Conservation (phyloP, 2,888 invertebrate genomes). For the Ischnus inquisitorius region DNA sequence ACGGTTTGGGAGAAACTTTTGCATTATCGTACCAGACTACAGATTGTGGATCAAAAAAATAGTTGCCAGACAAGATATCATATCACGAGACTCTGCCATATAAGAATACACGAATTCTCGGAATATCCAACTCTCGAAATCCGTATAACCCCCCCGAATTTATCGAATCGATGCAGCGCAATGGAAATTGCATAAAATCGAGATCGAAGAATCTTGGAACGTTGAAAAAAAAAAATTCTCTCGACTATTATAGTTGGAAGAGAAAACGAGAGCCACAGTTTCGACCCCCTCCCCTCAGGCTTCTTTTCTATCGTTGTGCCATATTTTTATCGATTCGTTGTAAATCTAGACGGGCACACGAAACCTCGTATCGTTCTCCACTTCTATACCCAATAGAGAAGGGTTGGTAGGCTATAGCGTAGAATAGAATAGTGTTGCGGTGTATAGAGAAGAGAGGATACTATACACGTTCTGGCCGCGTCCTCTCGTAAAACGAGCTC, state of each 20-base stretch:
- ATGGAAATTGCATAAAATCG: slow-evolving; percentile 56
- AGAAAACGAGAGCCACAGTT: slow-evolving; percentile 50
- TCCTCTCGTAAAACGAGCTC: slow-evolving; percentile 68
- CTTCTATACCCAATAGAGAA: slow-evolving; percentile 43
- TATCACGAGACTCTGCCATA: neutral
- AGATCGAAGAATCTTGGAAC: slow-evolving; percentile 47
- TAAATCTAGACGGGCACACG: slow-evolving; percentile 78
- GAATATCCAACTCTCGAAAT: slow-evolving; percentile 28
- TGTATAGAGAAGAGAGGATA: slow-evolving; percentile 34
- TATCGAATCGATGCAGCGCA: slow-evolving; percentile 29
- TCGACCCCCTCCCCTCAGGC: slow-evolving; percentile 47
- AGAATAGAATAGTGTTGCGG: slow-evolving; percentile 45
- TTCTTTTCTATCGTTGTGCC: slow-evolving; percentile 71
- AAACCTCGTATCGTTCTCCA: slow-evolving; percentile 44
- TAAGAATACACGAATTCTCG: neutral
- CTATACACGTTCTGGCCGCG: slow-evolving; percentile 47
- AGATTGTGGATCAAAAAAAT: neutral
- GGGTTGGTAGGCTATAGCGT: slow-evolving; percentile 15
- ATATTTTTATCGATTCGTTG: slow-evolving; percentile 83
- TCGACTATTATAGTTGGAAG: slow-evolving; percentile 25
- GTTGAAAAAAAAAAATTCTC: slow-evolving; percentile 38
- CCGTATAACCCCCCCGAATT: slow-evolving; percentile 27
- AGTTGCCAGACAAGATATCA: neutral
- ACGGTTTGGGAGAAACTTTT: no score
- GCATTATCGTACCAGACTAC: no score